Evolutionary conservation across 2,888 invertebrate species (phyloP), one percentile per base, ranked within the genome.

Genomic region (Acanthosepion esculentum): DNA sequence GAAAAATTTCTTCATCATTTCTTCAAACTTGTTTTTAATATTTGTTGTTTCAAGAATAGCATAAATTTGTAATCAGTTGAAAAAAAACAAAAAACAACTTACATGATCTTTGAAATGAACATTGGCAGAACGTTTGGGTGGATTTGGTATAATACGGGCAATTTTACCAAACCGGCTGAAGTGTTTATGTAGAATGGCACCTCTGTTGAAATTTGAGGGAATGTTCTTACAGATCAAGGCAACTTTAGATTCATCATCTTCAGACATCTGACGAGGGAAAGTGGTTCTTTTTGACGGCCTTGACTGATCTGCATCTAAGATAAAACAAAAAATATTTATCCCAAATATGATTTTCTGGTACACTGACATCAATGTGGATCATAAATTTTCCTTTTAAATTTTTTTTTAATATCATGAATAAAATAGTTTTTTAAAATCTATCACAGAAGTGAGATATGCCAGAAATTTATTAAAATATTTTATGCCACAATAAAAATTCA

Each of bases 111-210:
- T 95, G 97, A 98, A 99, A 96, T 98, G 98, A 20, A 98, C 98
- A 0, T 98, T 98, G 95, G 98, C 98, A 95, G 98, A 98, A 95
- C 98, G 98, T 94, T 98, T 98, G 95, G 98, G 98, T 0, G 98
- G 98, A 94, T 98, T 98, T 94, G 98, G 97, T 91, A 98, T 98
- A 94, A 98, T 98, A 95, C 98, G 98, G 29, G 98, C 98, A 6
- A 98, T 98, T 91, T 98, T 98, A 0, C 99, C 99, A 97, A 98
- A 99, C 96, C 98, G 98, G 48, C 98, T 95, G 95, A 98, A 98
- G 95, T 98, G 97, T 23, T 95, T 95, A 7, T 96, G 95, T 20
- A 98, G 95, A 33, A 95, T 94, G 5, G 95, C 94, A 18, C 95
- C 95, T 94, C 97, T 97, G 95, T 97, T 97, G 93, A 96, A 96